Base-by-base conservation (phyloP, 2,888 invertebrate genomes). In the Ditylenchus weischeri region DNA sequence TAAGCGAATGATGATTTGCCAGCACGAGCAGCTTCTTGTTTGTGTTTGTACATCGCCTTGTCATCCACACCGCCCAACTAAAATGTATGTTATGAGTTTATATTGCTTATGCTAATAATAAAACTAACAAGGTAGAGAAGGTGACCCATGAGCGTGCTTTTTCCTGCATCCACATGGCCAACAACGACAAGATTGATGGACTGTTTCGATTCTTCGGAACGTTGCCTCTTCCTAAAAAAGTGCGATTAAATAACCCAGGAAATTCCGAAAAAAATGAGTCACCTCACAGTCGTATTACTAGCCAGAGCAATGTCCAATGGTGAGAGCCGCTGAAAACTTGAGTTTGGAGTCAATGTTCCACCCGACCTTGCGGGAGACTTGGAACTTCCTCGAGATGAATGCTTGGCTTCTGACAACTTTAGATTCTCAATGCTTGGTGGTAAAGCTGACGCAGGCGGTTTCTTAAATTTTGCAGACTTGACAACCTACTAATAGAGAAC, bases 101-200 rank as follows among this genome's bases (percentile, higher is more conserved):
- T n/a, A n/a, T n/a, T n/a, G n/a, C n/a, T n/a, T n/a, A n/a, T n/a
- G n/a, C n/a, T n/a, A n/a, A n/a, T 23, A 65, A 13, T 29, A 63
- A 64, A 15, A 65, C n/a, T 35, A 64, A 85, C 78, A 73, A 85
- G 83, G 83, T 89, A 93, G 0, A 98, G 86, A 51, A 98, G 84
- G 79, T 93, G 90, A 0, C 98, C 98, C 90, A 98, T 92, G n/a
- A 98, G 85, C 11, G 94, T 95, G 74, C 92, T 92, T 84, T 94
- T 94, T 0, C 94, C 94, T 48, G 93, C 93, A 86, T 94, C 98
- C 2, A 99, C 98, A 86, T 98, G 98, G 38, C 88, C 98, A 35
- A 82, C 79, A 10, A 83, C 79, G n/a, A 83, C 79, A 64, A 83
- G 64, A 68, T 83, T 83, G 38, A 83, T 70, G 62, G 77, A 54